Evolutionary conservation across 2,797 vertebrate species (phyloP).

Genomic region (Acanthiza pusilla): DNA sequence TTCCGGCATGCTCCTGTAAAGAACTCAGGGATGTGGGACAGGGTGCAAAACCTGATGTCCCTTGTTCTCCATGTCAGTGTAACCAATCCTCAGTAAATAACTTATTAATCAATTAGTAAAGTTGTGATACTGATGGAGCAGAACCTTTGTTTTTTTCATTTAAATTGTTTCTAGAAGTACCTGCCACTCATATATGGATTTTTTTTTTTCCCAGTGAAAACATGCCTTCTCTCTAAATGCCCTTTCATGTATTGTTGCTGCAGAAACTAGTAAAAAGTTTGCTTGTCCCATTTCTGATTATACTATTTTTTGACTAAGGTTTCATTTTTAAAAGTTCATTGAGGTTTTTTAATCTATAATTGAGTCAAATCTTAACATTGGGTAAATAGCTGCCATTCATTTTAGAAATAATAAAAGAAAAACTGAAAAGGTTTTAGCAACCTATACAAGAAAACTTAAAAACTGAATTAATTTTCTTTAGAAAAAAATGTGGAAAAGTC

Average conservation of each 20-base stretch:
- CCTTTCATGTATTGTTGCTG: neutral
- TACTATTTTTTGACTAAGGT: neutral
- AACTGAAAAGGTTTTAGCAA: neutral
- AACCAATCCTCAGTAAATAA: neutral
- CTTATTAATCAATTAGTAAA: neutral
- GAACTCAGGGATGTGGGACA: neutral
- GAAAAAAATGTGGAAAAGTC: neutral
- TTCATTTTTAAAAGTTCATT: neutral
- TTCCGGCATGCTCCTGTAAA: neutral
- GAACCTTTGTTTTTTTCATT: neutral
- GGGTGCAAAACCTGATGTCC: neutral
- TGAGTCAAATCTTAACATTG: neutral
- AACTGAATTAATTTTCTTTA: neutral
- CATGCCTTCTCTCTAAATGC: neutral
- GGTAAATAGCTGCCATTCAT: neutral
- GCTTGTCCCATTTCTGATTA: neutral
- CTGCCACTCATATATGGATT: neutral
- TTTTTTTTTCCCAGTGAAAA: neutral
- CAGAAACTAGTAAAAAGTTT: neutral
- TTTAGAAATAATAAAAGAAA: neutral
- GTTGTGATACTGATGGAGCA: neutral
- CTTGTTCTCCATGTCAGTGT: neutral
- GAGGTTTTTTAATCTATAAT: neutral
- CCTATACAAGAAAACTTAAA: neutral
- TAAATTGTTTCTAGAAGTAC: neutral